Evolutionary conservation across 23 tunicate genomes (phyloP), one percentile per base, ranked within the genome.

Genomic region (Halocynthia aurantium): DNA sequence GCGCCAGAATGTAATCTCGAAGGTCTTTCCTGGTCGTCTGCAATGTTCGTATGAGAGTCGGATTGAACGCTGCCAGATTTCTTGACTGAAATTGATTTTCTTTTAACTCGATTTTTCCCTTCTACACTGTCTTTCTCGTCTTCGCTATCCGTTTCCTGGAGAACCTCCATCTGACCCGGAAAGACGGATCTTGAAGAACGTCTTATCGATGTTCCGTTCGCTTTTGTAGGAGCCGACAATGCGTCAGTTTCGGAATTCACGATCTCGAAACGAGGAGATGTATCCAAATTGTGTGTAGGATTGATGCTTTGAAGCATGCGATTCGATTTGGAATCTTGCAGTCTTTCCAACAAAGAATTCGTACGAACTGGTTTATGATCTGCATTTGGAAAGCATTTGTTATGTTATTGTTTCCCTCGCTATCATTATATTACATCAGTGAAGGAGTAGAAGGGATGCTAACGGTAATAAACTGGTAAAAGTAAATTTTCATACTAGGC

Each of bases 111-210:
- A 31, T 31, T 31, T 31, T 31, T 31, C 44, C 44, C 4, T 31
- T 4, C 44, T 31, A 31, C 44, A 31, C 44, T 31, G 44, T 54
- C n/a, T 49, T 74, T 74, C 57, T 15, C 71, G 54, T 20, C 66
- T 8, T 22, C 69, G 15, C 54, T 53, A 10, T 62, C 74, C 18
- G 54, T 11, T 64, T 82, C 86, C 15, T 62, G 61, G 40, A 82
- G 67, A 44, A 82, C 51, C 52, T 82, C 86, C 86, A 82, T 82
- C 49, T 75, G 75, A 6, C 86, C 86, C 22, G 53, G 52, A 64
- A 82, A 82, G 15, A 82, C 69, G n/a, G 80, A 54, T 11, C 75
- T 58, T 40, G 80, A 78, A 22, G 80, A 65, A 50, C 86, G 52
- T 7, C 55, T 62, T 6, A 82, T 50, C 20, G 52, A 22, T 20